Conservation (phyloP, 1,140 invertebrate species). For the Scaptomyza pallida region DNA sequence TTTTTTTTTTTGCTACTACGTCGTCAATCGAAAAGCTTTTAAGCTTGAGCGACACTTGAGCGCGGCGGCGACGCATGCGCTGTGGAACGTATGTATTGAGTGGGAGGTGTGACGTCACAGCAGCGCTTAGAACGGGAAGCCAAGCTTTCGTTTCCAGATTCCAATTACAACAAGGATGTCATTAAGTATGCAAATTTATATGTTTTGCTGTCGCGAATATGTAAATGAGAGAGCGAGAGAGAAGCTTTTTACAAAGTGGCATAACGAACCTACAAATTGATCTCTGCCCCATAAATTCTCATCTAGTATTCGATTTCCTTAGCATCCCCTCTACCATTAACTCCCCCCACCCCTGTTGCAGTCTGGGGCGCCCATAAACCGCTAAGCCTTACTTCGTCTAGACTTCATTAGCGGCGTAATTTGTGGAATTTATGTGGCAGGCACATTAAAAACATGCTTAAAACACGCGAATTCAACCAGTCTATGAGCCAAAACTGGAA, state of each 20-base stretch:
- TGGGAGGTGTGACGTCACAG: slow-evolving; percentile 18
- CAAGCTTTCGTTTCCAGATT: neutral
- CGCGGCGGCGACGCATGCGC: slow-evolving; percentile 22
- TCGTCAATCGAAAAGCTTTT: slow-evolving; percentile 39
- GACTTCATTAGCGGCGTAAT: slow-evolving; percentile 78
- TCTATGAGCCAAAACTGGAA: slow-evolving; percentile 40
- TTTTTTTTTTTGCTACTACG: slow-evolving; percentile 41
- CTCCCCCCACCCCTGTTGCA: neutral
- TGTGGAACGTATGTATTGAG: neutral
- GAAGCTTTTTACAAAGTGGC: neutral
- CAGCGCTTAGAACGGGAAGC: neutral
- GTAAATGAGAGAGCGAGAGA: neutral
- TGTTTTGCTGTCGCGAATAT: neutral
- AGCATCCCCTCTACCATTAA: neutral
- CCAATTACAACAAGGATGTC: too few relatives aligned
- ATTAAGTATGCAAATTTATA: too few relatives aligned
- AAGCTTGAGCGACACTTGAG: slow-evolving; percentile 8
- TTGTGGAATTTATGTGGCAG: slow-evolving; percentile 80
- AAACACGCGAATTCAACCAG: slow-evolving; percentile 25
- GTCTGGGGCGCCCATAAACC: slow-evolving; percentile 27
- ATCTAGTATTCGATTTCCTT: slow-evolving; percentile 17
- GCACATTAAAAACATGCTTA: slow-evolving; percentile 63
- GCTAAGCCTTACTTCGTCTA: slow-evolving; percentile 48
- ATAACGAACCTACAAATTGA: slow-evolving; percentile 23
- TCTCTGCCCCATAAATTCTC: slow-evolving; percentile 28